These are phyloP conservation scores for Vombatus ursinus DNA, from an alignment of 2,113 vertebrate species.

Conservation along the genomic window DNA sequence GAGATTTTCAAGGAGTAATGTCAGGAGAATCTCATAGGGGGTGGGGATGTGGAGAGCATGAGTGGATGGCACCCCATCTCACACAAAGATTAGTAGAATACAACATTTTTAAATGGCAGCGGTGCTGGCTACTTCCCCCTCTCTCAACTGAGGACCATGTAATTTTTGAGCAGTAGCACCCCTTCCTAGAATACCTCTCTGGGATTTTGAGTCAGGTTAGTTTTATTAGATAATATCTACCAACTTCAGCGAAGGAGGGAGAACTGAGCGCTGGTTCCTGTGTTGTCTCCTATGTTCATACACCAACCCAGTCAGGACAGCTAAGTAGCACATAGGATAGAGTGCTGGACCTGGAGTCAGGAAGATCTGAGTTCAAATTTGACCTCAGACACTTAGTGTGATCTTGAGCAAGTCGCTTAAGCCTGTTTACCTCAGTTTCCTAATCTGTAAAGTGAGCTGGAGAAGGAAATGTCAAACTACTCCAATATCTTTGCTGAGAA, in stretches of 20 bases:
- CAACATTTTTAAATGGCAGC: background rate
- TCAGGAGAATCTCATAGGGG: background rate
- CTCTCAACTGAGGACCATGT: background rate
- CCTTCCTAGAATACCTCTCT: background rate
- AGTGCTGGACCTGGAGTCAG: background rate
- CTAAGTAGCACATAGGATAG: background rate
- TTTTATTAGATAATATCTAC: background rate
- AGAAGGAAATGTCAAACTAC: too few species aligned
- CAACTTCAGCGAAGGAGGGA: background rate
- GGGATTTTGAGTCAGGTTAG: background rate
- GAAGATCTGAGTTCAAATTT: background rate
- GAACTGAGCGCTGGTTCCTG: background rate
- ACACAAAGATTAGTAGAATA: background rate
- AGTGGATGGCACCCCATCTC: background rate
- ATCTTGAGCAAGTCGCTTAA: background rate
- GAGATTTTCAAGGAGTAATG: background rate
- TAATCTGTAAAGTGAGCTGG: background rate
- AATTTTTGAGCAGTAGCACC: background rate
- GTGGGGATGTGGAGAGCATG: background rate
- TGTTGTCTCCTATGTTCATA: background rate
- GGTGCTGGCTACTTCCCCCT: background rate
- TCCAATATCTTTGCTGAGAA: too few species aligned
- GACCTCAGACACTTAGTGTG: background rate
- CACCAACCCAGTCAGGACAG: background rate
- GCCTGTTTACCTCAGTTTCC: background rate